A percentile compares a stretch with the other conserved stretches of the same genome.
These are phyloP conservation scores for Lethrus apterus DNA, from an alignment of 1,140 invertebrate genomes.

Conservation along the genomic window DNA sequence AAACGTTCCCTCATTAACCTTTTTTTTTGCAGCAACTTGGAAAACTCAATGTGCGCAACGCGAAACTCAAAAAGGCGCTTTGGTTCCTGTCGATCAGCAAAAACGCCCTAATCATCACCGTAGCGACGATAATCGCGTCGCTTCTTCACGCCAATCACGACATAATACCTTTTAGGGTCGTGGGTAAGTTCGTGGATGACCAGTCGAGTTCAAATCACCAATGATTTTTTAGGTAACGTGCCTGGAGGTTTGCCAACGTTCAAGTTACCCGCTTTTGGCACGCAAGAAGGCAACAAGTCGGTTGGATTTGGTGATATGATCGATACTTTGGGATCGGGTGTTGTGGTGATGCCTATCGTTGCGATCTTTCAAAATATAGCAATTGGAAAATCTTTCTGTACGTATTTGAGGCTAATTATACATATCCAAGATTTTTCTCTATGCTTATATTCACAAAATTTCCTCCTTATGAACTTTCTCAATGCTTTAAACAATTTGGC, in stretches of 20 bases:
- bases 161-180: constrained; percentile 47
- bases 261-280: constrained; percentile 42
- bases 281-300: constrained; percentile 47
- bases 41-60: constrained; percentile 47
- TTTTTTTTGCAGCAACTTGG: constrained; percentile 55
- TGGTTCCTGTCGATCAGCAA: constrained; percentile 69
- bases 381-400: constrained; percentile 80
- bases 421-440: not conserved
- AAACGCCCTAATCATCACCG: constrained; percentile 71
- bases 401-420: constrained; percentile 26
- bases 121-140: constrained; percentile 57
- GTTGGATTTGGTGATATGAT: constrained; percentile 57
- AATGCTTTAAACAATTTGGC: too few species aligned
- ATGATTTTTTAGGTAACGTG: constrained; percentile 52
- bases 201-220: not conserved
- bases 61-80: constrained; percentile 46
- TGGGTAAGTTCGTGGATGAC: constrained; percentile 36
- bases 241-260: constrained; percentile 56
- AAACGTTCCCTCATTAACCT: constrained; percentile 1
- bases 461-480: too few species aligned
- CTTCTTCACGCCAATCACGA: constrained; percentile 41
- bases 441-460: not conserved
- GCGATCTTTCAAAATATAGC: constrained; percentile 80
- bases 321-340: constrained; percentile 56
- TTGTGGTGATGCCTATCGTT: constrained; percentile 71